Base-by-base conservation (phyloP, 2,888 invertebrate species). In the Agriopis leucophaearia region DNA sequence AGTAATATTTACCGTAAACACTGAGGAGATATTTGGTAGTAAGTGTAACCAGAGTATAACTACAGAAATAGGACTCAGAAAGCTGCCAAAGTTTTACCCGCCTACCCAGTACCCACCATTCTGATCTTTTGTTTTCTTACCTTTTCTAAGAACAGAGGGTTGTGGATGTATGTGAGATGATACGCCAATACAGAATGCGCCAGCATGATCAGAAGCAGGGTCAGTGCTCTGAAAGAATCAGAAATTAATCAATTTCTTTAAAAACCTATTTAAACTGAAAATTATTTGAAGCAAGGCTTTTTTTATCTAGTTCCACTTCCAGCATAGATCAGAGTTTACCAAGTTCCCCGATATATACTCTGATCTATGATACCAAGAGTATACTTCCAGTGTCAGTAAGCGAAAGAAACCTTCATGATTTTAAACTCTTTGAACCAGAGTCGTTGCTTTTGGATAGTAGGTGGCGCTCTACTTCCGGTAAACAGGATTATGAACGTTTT, bases 131-230 rank as follows among this genome's bases (percentile, higher is more conserved):
- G 15, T 38, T n/a, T 48, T 16, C 59, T 50, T 74, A 88, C 88
- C 70, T 77, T 79, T 65, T 88, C 88, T 5, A 87, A 67, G 66
- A 81, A 84, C 10, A 80, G 71, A 3, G 89, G 88, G 60, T 89
- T 88, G 74, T 82, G 78, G n/a, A 86, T 63, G 64, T 85, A 87
- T 0, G 83, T 74, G 54, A 80, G 77, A 71, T 87, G 79, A 51
- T 80, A 78, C 3, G 82, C 79, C 56, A 85, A 74, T 27, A 82
- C 81, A 0, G 86, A 77, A 73, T 89, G 89, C 5, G 82, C 84
- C 78, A 88, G 3, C 76, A 88, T 83, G 44, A 89, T 80, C 42
- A 86, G 58, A 1, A 81, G 8, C 66, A 88, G 65, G 15, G 85
- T 79, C 6, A 89, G 15, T 0, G 83, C 79, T 70, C 89, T 89